Evolutionary conservation across 2,113 vertebrate genomes (phyloP).

Genomic region (Sander vitreus): DNA sequence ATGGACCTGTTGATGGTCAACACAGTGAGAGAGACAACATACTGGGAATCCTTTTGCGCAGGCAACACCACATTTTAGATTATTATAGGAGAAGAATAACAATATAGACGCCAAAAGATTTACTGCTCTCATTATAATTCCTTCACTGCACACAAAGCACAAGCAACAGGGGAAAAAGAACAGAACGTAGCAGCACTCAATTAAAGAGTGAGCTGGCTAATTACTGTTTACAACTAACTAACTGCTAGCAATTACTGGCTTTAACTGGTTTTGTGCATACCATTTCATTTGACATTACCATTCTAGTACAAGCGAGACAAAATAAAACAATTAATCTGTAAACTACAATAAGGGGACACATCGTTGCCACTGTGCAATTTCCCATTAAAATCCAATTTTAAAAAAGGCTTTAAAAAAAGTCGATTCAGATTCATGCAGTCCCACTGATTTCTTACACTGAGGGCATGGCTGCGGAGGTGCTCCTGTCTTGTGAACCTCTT

Average conservation of each 20-base stretch:
- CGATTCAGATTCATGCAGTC: background rate
- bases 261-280: background rate
- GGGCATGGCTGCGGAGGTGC: constrained; percentile 93
- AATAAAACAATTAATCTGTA: background rate
- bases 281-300: background rate
- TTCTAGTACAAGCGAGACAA: background rate
- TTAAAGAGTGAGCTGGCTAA: background rate
- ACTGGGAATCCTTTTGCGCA: background rate
- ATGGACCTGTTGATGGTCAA: constrained; percentile 87
- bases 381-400: background rate
- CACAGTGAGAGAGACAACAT: background rate
- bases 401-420: background rate
- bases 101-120: background rate
- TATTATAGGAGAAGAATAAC: background rate
- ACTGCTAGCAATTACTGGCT: constrained; percentile 3
- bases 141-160: background rate
- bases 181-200: background rate
- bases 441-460: constrained; percentile 88
- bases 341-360: background rate
- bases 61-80: background rate
- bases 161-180: background rate
- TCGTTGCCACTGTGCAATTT: background rate
- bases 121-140: background rate
- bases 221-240: constrained; percentile 11
- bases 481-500: constrained; percentile 97